These are phyloP conservation scores for Gryllus longicercus DNA, from an alignment of 2,888 invertebrate species.

Conservation along the genomic window DNA sequence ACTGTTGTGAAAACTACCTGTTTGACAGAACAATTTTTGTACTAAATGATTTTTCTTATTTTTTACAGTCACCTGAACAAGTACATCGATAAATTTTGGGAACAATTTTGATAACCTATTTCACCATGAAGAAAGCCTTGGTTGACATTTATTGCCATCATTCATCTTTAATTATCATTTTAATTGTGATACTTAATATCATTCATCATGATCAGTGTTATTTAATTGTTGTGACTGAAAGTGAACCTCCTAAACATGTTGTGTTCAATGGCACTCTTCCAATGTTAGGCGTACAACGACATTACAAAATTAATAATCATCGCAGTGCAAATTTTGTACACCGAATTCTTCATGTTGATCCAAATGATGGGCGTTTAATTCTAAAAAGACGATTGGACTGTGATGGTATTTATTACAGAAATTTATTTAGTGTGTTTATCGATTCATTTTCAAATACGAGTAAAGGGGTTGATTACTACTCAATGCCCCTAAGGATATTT, in stretches of 20 bases:
- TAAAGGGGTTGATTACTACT: slow-evolving; percentile 71
- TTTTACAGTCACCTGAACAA: no score
- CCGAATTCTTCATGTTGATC: slow-evolving; percentile 70
- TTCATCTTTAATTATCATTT: background rate
- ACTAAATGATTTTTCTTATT: no score
- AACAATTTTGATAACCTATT: background rate
- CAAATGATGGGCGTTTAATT: slow-evolving; percentile 70
- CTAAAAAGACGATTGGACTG: slow-evolving; percentile 69
- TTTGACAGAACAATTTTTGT: no score
- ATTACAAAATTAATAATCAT: slow-evolving; percentile 74
- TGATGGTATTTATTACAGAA: slow-evolving; percentile 78
- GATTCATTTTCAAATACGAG: slow-evolving; percentile 71
- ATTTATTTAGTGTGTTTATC: slow-evolving; percentile 79
- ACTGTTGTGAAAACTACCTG: no score
- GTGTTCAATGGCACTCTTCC: slow-evolving; percentile 79
- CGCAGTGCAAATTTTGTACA: slow-evolving; percentile 80
- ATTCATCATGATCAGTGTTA: slow-evolving; percentile 40
- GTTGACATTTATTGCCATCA: background rate
- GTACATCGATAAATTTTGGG: background rate
- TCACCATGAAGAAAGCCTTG: background rate
- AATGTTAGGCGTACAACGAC: slow-evolving; percentile 61
- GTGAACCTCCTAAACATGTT: slow-evolving; percentile 58
- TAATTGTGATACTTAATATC: slow-evolving; percentile 4
- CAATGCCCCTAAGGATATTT: slow-evolving; percentile 71
- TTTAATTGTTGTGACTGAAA: slow-evolving; percentile 46